Percentiles rank a stretch among this genome's conserved stretches.
These are phyloP conservation scores for Perca flavescens DNA, from an alignment of 2,113 vertebrate genomes.

Conservation along the genomic window DNA sequence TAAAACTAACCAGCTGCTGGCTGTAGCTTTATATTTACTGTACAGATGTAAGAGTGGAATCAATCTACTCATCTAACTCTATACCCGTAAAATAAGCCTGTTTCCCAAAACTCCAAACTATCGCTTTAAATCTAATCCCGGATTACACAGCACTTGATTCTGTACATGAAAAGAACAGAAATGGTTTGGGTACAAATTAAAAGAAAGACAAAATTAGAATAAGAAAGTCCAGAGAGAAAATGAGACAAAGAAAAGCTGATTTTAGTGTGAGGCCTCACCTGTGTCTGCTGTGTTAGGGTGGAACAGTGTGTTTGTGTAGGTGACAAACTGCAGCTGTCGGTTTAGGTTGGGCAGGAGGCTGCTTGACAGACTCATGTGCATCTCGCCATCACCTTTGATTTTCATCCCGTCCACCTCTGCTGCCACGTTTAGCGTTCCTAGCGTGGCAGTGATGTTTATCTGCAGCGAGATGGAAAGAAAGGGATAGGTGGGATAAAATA, in stretches of 20 bases:
- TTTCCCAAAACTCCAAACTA: no score
- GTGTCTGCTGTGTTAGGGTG: slow-evolving; percentile 90
- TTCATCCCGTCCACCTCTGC: slow-evolving; percentile 88
- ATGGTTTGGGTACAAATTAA: no score
- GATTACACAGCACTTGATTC: neutral
- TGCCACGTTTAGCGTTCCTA: slow-evolving; percentile 89
- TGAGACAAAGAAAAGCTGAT: neutral
- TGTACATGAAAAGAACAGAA: neutral
- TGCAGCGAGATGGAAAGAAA: slow-evolving; percentile 46
- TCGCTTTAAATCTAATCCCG: no score
- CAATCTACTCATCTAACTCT: no score
- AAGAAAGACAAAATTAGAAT: neutral
- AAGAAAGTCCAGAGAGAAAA: neutral
- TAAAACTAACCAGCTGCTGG: no score
- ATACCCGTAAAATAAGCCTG: no score
- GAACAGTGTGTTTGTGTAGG: slow-evolving; percentile 90
- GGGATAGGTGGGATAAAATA: neutral
- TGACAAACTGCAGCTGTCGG: slow-evolving; percentile 91
- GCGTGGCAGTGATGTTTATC: slow-evolving; percentile 87
- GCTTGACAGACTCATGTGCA: slow-evolving; percentile 84
- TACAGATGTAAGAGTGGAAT: no score
- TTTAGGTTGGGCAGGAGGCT: slow-evolving; percentile 86
- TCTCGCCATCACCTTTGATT: slow-evolving; percentile 86
- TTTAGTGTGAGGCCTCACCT: slow-evolving; percentile 77
- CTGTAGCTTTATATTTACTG: no score